These are phyloP conservation scores for Drosophila stalkeri DNA, from an alignment of 2,888 invertebrate genomes.

Conservation along the genomic window DNA sequence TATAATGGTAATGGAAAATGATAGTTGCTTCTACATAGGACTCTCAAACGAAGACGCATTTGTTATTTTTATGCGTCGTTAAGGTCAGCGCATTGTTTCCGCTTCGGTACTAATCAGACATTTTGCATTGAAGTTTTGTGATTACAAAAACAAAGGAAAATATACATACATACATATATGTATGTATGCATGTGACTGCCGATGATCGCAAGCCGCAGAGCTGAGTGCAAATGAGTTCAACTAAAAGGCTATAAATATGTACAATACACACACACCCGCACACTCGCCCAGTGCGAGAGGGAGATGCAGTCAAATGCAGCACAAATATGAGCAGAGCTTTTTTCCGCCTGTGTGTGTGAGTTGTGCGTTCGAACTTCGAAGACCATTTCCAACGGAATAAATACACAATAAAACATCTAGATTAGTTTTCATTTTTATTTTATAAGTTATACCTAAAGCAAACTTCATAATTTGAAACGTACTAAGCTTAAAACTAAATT, in stretches of 20 bases:
- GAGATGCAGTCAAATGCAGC: constrained; percentile 6
- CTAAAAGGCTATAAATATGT: constrained; percentile 75
- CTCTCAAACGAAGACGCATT: neutral
- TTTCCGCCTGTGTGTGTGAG: neutral
- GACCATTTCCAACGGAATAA: constrained; percentile 26
- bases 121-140: constrained; percentile 30
- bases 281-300: constrained; percentile 16
- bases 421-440: constrained; percentile 46
- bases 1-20: neutral
- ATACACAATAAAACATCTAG: constrained; percentile 20
- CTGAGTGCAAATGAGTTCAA: constrained; percentile 77
- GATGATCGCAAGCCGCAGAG: constrained; percentile 33
- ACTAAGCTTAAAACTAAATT: constrained; percentile 68
- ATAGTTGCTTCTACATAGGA: too few species aligned
- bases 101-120: constrained; percentile 8
- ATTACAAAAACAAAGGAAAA: constrained; percentile 59
- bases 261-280: constrained; percentile 5
- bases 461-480: constrained; percentile 72
- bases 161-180: neutral
- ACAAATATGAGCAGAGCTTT: constrained; percentile 37
- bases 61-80: neutral
- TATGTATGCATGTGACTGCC: constrained; percentile 14
- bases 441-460: constrained; percentile 54
- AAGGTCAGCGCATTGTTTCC: constrained; percentile 34
- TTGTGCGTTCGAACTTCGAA: neutral